Base-by-base conservation (phyloP, 2,113 vertebrate genomes). In the Patagioenas fasciata region DNA sequence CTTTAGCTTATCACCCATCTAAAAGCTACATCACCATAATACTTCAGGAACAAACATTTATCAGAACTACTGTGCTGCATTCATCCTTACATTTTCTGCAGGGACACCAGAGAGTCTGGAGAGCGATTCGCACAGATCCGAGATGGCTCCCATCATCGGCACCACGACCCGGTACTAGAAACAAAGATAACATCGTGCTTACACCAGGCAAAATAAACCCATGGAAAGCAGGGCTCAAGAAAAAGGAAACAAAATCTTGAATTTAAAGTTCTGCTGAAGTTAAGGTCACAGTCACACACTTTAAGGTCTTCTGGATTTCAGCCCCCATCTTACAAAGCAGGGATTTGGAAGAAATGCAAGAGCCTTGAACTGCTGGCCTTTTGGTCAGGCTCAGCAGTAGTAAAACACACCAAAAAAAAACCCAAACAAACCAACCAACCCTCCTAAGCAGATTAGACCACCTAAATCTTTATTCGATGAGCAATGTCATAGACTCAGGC, bases 41-140 rank as follows among this genome's bases (percentile, higher is more conserved):
- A 23, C 51, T 85, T 64, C 26, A 66, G 58, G 2, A 57, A 80
- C 53, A 77, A 74, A 66, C 15, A 67, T 58, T 80, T 60, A 85
- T 70, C 44, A 60, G 28, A 58, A 72, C 38, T 44, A 88, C 8
- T 32, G 48, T 28, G 9, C 18, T 86, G 53, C 11, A 54, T 48
- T 95, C 75, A 82, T 81, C 18, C 98, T 98, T 96, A 99, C 99
- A 10, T 99, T 99, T 97, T 99, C 99, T 67, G 98, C 97, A 96
- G 98, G 97, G 89, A 99, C 95, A 94, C 98, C 99, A 85, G 98
- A 99, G 71, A 99, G 98, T 96, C 96, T 98, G 94, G 98, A 98
- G 96, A 99, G 98, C 5, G 99, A 97, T 89, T 98, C 98, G 83
- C 99, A 99, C 74, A 99, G 97, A 96, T 99, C 99, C 7, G 98